These are phyloP conservation scores for Zaprionus ghesquierei DNA, from an alignment of 1,140 invertebrate species.

Conservation along the genomic window DNA sequence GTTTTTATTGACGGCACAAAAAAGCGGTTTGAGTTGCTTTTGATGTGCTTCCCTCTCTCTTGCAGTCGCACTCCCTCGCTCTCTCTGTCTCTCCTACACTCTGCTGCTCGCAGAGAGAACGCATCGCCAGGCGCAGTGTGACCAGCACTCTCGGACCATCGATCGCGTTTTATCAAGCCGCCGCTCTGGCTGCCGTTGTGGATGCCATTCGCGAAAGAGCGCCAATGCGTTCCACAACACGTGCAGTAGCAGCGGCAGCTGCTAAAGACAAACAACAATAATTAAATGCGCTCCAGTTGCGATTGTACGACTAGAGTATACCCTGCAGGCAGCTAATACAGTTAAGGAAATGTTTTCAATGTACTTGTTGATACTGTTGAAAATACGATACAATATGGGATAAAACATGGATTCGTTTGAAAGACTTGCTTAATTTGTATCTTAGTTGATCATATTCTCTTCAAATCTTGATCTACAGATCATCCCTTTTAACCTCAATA, in stretches of 20 bases:
- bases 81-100: background rate
- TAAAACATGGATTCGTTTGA: background rate
- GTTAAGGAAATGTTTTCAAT: background rate
- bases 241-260: conserved; percentile 37
- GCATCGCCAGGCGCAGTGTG: conserved; percentile 8
- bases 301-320: background rate
- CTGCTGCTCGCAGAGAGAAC: conserved; percentile 23
- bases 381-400: background rate
- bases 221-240: conserved; percentile 59
- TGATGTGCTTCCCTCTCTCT: background rate
- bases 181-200: conserved; percentile 20
- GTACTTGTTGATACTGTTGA: no score
- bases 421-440: background rate
- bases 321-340: background rate
- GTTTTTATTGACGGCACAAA: conserved; percentile 68
- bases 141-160: background rate
- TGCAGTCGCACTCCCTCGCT: background rate
- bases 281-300: background rate
- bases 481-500: background rate
- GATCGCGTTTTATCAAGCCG: conserved; percentile 9
- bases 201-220: conserved; percentile 23
- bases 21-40: conserved; percentile 28
- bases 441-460: no score
- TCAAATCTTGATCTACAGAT: no score
- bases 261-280: background rate